Evolutionary conservation across 1,140 invertebrate species (phyloP), one percentile per base, ranked within the genome.

Genomic region (Stegodyphus dumicola): DNA sequence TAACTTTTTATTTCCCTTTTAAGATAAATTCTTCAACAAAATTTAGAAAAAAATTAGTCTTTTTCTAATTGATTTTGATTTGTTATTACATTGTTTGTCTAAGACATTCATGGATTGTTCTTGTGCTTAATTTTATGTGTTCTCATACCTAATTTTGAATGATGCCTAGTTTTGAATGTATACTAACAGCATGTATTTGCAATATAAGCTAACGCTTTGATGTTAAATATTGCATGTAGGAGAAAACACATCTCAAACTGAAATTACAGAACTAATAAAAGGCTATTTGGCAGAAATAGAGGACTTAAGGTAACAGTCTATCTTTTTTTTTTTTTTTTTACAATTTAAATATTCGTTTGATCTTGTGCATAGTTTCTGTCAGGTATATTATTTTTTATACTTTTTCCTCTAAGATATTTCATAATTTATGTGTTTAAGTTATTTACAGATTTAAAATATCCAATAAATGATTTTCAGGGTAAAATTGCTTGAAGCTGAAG

Each of bases 281-380:
- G 94, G 93, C 5, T 99, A 99, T 90, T 91, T 98, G 15, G 93
- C 93, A 89, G 97, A 99, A 92, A 96, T 98, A 87, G 97, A 99
- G 91, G 95, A 97, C 80, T 90, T 99, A 5, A 92, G 95, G 89
- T 92, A 89, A 87, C 77, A 33, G 33, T 33, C 33, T 33, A 33
- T 33, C 33, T 1, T 33, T 33, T 33, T 33, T 33, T 33, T 1
- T 33, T 33, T 33, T 33, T 33, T 33, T 33, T 33, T 1, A 33
- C 3, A 33, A 33, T 33, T 33, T 33, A 33, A 33, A 33, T 33
- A 33, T n/a, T n/a, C n/a, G n/a, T n/a, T n/a, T n/a, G n/a, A n/a
- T n/a, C n/a, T n/a, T n/a, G n/a, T 33, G 33, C 33, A 33, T 33
- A 33, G 33, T 33, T 69, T 17, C 7, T 52, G 11, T 11, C 49